Evolutionary conservation across 1,140 invertebrate genomes (phyloP).

Genomic region (Diploscapter pachys): DNA sequence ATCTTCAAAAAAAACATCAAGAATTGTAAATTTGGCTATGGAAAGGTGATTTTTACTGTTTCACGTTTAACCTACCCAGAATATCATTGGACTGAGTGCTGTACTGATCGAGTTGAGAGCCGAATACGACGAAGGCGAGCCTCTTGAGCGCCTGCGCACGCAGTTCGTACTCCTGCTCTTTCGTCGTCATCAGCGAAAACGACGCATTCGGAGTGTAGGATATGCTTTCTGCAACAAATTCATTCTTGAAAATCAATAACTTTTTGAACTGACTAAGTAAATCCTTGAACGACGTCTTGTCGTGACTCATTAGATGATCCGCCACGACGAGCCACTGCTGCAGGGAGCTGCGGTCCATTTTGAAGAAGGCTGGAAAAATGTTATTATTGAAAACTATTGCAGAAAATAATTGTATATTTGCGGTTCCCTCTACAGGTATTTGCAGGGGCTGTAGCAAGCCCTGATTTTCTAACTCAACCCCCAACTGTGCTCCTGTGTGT

Average conservation of each 20-base stretch:
- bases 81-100: slow-evolving; percentile 87
- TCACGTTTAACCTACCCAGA: slow-evolving; percentile 67
- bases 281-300: slow-evolving; percentile 82
- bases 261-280: slow-evolving; percentile 7
- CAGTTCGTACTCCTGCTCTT: slow-evolving; percentile 85
- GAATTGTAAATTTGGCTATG: too few species aligned
- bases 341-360: slow-evolving; percentile 77
- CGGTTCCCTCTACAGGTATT: too few species aligned
- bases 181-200: slow-evolving; percentile 71
- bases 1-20: too few species aligned
- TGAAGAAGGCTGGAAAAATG: slow-evolving; percentile 71
- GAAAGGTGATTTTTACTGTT: background rate
- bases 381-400: background rate
- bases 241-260: background rate
- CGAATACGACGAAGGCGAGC: slow-evolving; percentile 84
- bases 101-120: slow-evolving; percentile 86
- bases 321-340: slow-evolving; percentile 79
- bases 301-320: slow-evolving; percentile 90
- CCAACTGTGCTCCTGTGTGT: too few species aligned
- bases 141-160: slow-evolving; percentile 79
- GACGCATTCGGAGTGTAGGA: slow-evolving; percentile 74
- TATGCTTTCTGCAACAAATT: slow-evolving; percentile 68
- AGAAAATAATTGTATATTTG: too few species aligned
- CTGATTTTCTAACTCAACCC: too few species aligned
- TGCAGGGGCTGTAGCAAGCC: too few species aligned